Base-by-base conservation (phyloP, 2,797 vertebrate species). In the Lithobates sylvaticus region DNA sequence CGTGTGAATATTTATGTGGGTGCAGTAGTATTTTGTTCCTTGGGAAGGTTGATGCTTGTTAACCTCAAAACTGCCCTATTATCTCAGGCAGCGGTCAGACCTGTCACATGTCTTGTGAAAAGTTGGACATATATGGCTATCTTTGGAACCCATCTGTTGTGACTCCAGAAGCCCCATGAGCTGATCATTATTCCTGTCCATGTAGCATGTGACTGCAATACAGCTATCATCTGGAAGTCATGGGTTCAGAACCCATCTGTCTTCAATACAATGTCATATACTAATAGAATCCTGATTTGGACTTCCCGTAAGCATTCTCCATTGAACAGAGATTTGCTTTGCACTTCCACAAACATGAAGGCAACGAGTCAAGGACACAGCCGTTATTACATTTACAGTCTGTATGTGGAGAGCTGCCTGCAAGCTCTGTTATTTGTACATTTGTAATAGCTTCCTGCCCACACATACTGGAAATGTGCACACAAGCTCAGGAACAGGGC, bases 141-240 rank as follows among this genome's bases (percentile, higher is more conserved):
- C 65, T 67, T 67, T 67, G 65, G 65, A 67, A 26, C 2, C 65
- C 65, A 67, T 9, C 65, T 67, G 65, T 13, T 29, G n/a, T 27
- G 65, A 67, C n/a, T 67, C 10, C 10, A 15, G n/a, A 29, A 29
- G 65, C 67, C n/a, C 26, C 77, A 68, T 47, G 64, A 81, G 32
- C 13, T 39, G 50, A 39, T 81, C 21, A 26, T 44, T 18, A 72
- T 34, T 36, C 18, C 18, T 61, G 34, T 61, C 54, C 26, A 72
- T 26, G 69, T 18, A 61, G 69, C 70, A 74, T 69, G 39, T 79
- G 77, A 82, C 26, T 44, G 18, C 80, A 32, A 61, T 61, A 54
- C 23, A n/a, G 27, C 18, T 27, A 71, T 81, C 42, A 81, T 68
- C 78, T 81, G 79, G 34, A 64, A 72, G 70, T 73, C 34, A 82